Evolutionary conservation across 2,797 vertebrate genomes (phyloP).

Genomic region (Falco berigora): DNA sequence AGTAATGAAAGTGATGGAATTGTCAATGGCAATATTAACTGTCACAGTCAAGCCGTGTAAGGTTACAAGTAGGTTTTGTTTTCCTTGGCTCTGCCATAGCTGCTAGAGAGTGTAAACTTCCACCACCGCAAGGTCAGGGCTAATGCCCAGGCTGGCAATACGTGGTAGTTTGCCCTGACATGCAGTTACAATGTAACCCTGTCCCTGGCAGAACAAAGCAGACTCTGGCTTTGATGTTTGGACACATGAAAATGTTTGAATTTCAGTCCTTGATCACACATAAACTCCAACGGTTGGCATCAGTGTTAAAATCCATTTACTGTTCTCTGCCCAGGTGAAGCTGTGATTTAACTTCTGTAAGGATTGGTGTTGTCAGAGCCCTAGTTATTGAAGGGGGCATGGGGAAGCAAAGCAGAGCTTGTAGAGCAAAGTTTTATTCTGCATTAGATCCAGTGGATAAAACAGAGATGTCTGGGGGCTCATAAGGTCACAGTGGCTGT

Average conservation of each 20-base stretch:
- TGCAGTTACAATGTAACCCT: background rate
- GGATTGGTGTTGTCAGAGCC: background rate
- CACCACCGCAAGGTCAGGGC: background rate
- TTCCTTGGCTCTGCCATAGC: background rate
- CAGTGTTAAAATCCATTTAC: background rate
- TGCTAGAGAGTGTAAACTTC: background rate
- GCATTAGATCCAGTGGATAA: background rate
- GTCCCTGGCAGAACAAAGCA: background rate
- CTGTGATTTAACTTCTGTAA: background rate
- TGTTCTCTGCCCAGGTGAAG: background rate
- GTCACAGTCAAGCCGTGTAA: background rate
- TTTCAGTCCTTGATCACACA: rapidly evolving
- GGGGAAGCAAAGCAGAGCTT: background rate
- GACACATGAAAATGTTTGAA: background rate
- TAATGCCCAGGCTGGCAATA: background rate
- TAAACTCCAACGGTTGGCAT: background rate
- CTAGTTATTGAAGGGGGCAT: background rate
- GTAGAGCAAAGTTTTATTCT: background rate
- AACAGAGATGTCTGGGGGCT: background rate
- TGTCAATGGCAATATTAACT: background rate
- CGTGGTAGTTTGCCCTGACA: background rate
- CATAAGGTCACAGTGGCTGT: rapidly evolving
- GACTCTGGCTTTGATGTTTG: background rate
- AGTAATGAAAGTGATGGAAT: background rate
- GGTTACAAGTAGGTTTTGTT: background rate